Evolutionary conservation across 2,888 invertebrate species (phyloP).

Genomic region (Chrysolina americana): DNA sequence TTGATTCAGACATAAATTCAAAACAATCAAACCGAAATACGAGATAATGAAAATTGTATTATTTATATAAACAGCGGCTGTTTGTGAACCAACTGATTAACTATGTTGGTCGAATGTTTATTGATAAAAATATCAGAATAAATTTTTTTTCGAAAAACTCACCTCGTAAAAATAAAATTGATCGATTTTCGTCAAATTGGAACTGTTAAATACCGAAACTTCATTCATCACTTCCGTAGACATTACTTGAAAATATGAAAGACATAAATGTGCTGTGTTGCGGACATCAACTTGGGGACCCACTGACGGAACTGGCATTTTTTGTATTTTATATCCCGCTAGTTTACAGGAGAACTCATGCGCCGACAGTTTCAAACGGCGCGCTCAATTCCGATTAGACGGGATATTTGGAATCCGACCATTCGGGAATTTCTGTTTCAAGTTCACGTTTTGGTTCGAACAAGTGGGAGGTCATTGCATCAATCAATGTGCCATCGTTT

Average conservation of each 20-base stretch:
- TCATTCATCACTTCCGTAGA: slow-evolving; percentile 23
- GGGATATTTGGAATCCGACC: background rate
- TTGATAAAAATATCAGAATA: too few species aligned
- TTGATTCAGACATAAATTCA: too few species aligned
- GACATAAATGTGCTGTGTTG: background rate
- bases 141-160: slow-evolving; percentile 22
- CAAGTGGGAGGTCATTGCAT: slow-evolving; percentile 7
- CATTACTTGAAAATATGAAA: background rate
- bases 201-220: slow-evolving; percentile 19
- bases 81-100: too few species aligned
- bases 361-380: slow-evolving; percentile 15
- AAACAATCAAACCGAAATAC: too few species aligned
- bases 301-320: slow-evolving; percentile 36
- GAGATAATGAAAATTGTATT: too few species aligned
- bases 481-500: slow-evolving; percentile 2
- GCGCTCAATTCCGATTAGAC: slow-evolving; percentile 15
- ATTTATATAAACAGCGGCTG: too few species aligned
- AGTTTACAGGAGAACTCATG: slow-evolving; percentile 31
- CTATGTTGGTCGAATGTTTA: too few species aligned
- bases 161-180: slow-evolving; percentile 47
- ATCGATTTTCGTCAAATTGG: slow-evolving; percentile 33
- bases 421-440: slow-evolving; percentile 14
- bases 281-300: slow-evolving; percentile 36
- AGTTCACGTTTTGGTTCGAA: slow-evolving; percentile 3
- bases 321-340: slow-evolving; percentile 40